Evolutionary conservation across 1,140 invertebrate genomes (phyloP).

Genomic region (Neodiprion pinetum): DNA sequence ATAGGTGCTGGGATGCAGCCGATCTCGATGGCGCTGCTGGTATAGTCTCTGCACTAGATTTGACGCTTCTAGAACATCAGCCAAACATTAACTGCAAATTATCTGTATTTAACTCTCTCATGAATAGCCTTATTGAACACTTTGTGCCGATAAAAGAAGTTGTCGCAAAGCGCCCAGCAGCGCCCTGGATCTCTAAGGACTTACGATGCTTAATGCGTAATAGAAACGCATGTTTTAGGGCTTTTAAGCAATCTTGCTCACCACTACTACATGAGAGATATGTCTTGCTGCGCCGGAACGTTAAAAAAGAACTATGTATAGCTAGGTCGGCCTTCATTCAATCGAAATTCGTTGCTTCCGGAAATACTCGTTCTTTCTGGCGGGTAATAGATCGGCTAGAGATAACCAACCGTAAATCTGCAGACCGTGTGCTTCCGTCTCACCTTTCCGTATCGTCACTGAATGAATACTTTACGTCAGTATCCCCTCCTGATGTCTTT

Average conservation of each 20-base stretch:
- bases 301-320: too few relatives aligned
- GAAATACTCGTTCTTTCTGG: neutral
- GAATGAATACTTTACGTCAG: too few relatives aligned
- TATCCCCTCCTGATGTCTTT: too few relatives aligned
- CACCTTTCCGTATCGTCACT: too few relatives aligned
- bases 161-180: neutral
- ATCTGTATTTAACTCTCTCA: neutral
- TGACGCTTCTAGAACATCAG: neutral
- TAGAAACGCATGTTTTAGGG: neutral
- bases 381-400: neutral
- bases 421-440: too few relatives aligned
- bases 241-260: neutral
- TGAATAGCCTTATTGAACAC: neutral
- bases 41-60: neutral
- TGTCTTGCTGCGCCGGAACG: too few relatives aligned
- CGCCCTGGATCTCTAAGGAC: neutral
- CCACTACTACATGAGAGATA: neutral
- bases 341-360: neutral
- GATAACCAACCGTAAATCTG: neutral
- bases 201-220: neutral
- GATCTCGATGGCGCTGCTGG: neutral
- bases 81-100: neutral
- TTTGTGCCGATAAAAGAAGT: neutral
- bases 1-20: neutral
- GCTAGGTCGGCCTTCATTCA: neutral